A percentile compares a stretch with the other conserved stretches of the same genome.
Conservation (phyloP, 1,140 invertebrate species). For the Drosophila setifemur region DNA sequence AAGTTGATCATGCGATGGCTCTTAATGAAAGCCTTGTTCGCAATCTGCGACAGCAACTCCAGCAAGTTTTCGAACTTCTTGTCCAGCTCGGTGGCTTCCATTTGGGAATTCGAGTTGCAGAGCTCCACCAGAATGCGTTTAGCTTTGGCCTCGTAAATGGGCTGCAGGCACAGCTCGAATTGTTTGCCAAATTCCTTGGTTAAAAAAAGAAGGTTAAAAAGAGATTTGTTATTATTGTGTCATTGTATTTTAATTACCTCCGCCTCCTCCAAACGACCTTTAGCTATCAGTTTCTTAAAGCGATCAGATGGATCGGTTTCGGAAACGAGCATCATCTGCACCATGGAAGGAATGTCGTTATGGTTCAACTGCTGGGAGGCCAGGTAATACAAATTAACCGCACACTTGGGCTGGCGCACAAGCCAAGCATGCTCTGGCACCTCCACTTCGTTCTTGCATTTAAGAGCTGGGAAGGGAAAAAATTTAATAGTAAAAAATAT, state of each 20-base stretch:
- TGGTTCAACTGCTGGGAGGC: constrained; percentile 35
- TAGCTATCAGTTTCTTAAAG: constrained; percentile 75
- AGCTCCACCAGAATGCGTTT: constrained; percentile 71
- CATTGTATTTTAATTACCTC: too few relatives aligned
- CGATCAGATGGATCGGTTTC: constrained; percentile 80
- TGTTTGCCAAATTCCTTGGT: constrained; percentile 70
- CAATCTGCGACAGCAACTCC: constrained; percentile 50
- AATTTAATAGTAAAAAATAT: background rate
- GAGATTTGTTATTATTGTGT: too few relatives aligned
- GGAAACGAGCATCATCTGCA: constrained; percentile 77
- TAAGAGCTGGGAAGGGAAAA: constrained; percentile 44
- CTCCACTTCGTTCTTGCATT: constrained; percentile 74
- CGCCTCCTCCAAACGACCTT: constrained; percentile 77
- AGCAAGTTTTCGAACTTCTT: constrained; percentile 52
- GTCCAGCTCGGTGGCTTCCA: constrained; percentile 8
- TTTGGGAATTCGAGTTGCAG: constrained; percentile 26
- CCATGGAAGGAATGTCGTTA: constrained; percentile 38
- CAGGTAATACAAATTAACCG: constrained; percentile 78
- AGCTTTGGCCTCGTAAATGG: constrained; percentile 76
- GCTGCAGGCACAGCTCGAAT: constrained; percentile 77
- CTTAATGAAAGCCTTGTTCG: constrained; percentile 67
- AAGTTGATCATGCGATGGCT: constrained; percentile 73
- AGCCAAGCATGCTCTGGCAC: constrained; percentile 68
- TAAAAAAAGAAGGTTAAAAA: background rate
- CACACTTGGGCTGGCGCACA: constrained; percentile 70